Evolutionary conservation across 1,140 invertebrate species (phyloP).

Genomic region (Tetramorium alpestre): DNA sequence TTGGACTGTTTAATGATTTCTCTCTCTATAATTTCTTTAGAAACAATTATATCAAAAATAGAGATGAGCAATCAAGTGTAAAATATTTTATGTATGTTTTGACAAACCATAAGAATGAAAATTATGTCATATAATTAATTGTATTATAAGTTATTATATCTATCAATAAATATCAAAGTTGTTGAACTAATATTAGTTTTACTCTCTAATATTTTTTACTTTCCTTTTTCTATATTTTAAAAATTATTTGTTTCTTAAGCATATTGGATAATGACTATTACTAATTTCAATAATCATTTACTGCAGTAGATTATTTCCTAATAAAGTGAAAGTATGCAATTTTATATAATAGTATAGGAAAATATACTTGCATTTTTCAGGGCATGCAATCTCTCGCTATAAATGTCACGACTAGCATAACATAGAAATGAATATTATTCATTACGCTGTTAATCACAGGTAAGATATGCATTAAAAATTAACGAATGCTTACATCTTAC

Average conservation of each 20-base stretch:
- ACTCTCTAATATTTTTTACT: constrained; percentile 3
- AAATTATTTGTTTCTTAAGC: not conserved
- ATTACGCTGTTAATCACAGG: constrained; percentile 76
- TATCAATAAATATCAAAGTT: constrained; percentile 1
- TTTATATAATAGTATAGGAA: constrained; percentile 1
- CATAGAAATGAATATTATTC: constrained; percentile 72
- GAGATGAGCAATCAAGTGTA: not conserved
- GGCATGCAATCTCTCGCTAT: constrained; percentile 50
- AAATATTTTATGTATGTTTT: not conserved
- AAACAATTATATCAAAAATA: not conserved
- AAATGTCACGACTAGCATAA: constrained; percentile 53
- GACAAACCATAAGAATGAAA: not conserved
- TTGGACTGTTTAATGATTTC: not conserved
- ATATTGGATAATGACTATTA: not conserved
- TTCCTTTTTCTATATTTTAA: constrained; percentile 29
- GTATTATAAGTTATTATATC: constrained; percentile 35
- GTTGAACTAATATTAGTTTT: constrained; percentile 21
- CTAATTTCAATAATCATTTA: constrained; percentile 24
- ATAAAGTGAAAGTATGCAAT: not conserved
- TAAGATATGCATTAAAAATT: constrained; percentile 57
- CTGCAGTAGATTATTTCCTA: not conserved
- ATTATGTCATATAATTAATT: not conserved
- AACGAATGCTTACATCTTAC: not conserved
- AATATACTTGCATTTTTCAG: constrained; percentile 71
- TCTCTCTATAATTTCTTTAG: not conserved